Percentiles rank a stretch among this genome's conserved stretches.
These are phyloP conservation scores for Eledona agricola DNA, from an alignment of 2,888 invertebrate genomes.

Conservation along the genomic window DNA sequence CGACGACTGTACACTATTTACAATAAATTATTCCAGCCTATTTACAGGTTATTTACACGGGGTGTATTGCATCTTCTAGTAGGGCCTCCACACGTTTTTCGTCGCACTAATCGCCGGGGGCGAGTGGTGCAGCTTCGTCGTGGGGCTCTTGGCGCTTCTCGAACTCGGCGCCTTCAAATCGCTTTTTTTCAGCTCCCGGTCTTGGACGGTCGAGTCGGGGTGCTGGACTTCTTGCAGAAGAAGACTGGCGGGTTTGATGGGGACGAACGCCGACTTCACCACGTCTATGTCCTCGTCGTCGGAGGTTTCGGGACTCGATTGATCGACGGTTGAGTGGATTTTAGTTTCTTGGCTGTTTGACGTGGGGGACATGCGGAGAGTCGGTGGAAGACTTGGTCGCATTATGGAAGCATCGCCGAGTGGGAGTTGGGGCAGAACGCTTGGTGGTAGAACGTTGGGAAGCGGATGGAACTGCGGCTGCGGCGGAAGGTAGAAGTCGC, in stretches of 20 bases:
- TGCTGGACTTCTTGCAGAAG: conserved; percentile 66
- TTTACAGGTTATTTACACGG: conserved; percentile 18
- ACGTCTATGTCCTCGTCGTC: conserved; percentile 80
- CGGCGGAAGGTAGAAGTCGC: conserved; percentile 46
- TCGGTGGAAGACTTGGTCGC: conserved; percentile 52
- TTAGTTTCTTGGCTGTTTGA: conserved; percentile 68
- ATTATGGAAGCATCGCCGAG: conserved; percentile 51
- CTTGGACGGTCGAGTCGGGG: conserved; percentile 69
- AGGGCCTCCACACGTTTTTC: conserved; percentile 80
- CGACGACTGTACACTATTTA: conserved; percentile 37
- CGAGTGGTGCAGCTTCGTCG: conserved; percentile 65
- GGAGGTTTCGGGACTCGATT: conserved; percentile 65
- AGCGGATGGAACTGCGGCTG: conserved; percentile 28
- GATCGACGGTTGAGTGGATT: conserved; percentile 71
- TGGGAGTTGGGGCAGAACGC: conserved; percentile 38
- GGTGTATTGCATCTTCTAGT: conserved; percentile 64
- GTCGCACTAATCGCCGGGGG: conserved; percentile 64
- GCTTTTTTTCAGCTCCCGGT: conserved; percentile 60
- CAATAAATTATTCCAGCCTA: conserved; percentile 32
- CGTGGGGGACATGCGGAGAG: conserved; percentile 65
- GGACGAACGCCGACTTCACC: conserved; percentile 78
- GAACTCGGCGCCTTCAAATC: conserved; percentile 72
- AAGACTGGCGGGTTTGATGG: conserved; percentile 70
- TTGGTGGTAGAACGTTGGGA: conserved; percentile 46
- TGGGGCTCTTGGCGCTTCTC: conserved; percentile 65